Evolutionary conservation across 2,888 invertebrate species (phyloP).

Genomic region (Sarcophaga variegata): DNA sequence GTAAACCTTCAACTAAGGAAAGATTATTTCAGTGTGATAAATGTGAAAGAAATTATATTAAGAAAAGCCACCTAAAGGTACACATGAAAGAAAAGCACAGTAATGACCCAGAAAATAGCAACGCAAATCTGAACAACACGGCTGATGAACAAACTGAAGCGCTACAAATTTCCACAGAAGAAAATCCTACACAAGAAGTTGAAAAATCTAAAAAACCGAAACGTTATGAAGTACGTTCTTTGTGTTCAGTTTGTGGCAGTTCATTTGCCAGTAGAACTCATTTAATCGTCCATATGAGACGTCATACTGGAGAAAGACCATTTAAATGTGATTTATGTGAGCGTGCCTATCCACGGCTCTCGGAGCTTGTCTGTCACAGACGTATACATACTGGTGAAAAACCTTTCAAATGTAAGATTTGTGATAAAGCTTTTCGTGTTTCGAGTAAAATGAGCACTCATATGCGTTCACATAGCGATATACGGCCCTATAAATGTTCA

Average conservation of each 20-base stretch:
- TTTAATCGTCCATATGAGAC: conserved; percentile 60
- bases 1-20: conserved; percentile 76
- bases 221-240: conserved; percentile 73
- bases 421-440: conserved; percentile 61
- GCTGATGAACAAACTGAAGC: neutral
- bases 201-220: neutral
- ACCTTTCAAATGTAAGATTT: conserved; percentile 62
- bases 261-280: conserved; percentile 60
- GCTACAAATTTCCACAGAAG: neutral
- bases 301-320: conserved; percentile 60
- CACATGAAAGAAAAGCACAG: conserved; percentile 75
- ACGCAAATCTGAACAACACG: neutral
- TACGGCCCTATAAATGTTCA: conserved; percentile 61
- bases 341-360: conserved; percentile 49
- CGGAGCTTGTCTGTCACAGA: conserved; percentile 57
- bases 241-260: conserved; percentile 60
- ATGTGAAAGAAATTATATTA: conserved; percentile 77
- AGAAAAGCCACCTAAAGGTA: conserved; percentile 76
- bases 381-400: conserved; percentile 66
- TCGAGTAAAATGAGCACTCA: conserved; percentile 60
- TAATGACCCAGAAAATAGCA: conserved; percentile 3
- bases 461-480: conserved; percentile 65
- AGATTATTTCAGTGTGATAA: conserved; percentile 75
- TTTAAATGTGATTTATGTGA: conserved; percentile 66
- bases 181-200: neutral